A percentile compares a stretch with the other conserved stretches of the same genome.
Conservation (phyloP, 2,797 vertebrate genomes). For the Petrocephalus schoutedeni region DNA sequence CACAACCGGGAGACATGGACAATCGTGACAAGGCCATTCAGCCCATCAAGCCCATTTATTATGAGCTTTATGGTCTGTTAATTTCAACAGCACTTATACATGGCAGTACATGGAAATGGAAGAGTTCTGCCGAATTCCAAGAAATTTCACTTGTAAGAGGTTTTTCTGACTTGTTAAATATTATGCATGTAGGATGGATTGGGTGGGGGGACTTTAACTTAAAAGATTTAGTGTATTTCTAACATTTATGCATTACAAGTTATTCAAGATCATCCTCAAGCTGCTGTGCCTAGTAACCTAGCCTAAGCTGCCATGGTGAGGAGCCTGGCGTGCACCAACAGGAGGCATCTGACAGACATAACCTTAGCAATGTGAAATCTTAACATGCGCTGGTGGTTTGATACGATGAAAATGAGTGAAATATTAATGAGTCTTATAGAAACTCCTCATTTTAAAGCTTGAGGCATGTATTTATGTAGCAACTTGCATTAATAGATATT, state of each 20-base stretch:
- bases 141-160: background rate
- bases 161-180: background rate
- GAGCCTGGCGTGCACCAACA: background rate
- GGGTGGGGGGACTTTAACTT: too few relatives aligned
- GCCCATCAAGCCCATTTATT: too few relatives aligned
- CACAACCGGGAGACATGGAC: too few relatives aligned
- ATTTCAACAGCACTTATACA: too few relatives aligned
- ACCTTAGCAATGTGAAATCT: background rate
- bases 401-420: background rate
- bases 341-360: background rate
- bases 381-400: background rate
- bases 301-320: background rate
- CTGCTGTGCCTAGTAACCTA: background rate
- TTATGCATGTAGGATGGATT: background rate
- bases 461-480: background rate
- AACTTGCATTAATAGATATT: background rate
- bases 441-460: background rate
- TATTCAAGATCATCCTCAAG: background rate
- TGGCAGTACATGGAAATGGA: too few relatives aligned
- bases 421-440: background rate
- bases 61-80: too few relatives aligned
- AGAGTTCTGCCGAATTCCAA: background rate
- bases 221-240: background rate
- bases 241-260: background rate
- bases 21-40: too few relatives aligned